These are phyloP conservation scores for Teleiodes luculella DNA, from an alignment of 2,888 invertebrate species.

Conservation along the genomic window DNA sequence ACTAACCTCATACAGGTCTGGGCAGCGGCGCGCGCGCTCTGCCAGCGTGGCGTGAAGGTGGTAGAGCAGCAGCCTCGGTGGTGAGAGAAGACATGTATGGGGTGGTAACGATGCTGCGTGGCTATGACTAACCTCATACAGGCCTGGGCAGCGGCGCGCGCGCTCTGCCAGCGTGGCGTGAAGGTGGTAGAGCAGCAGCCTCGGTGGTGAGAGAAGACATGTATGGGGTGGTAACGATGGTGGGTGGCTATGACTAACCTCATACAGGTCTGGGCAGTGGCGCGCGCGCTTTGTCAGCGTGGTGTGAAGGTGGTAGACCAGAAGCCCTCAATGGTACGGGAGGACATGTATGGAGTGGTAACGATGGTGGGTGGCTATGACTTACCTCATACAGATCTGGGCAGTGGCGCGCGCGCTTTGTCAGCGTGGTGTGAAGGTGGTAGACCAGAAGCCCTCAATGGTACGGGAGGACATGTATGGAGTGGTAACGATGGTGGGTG, in stretches of 20 bases:
- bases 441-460: slow-evolving; percentile 71
- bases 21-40: slow-evolving; percentile 68
- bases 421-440: slow-evolving; percentile 74
- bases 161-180: slow-evolving; percentile 75
- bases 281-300: slow-evolving; percentile 72
- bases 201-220: slow-evolving; percentile 58
- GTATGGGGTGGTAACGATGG: no score
- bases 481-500: no score
- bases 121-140: slow-evolving; percentile 44
- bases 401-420: slow-evolving; percentile 69
- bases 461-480: no score
- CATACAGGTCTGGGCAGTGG: slow-evolving; percentile 63
- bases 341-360: no score
- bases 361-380: no score
- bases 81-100: no score
- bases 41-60: slow-evolving; percentile 75
- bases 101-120: no score
- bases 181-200: slow-evolving; percentile 73
- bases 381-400: slow-evolving; percentile 65
- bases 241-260: slow-evolving; percentile 25
- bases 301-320: slow-evolving; percentile 74
- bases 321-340: slow-evolving; percentile 67
- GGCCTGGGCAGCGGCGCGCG: slow-evolving; percentile 64
- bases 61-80: slow-evolving; percentile 70
- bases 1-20: slow-evolving; percentile 62